Base-by-base conservation (phyloP, 2,888 invertebrate genomes). In the Lottia scabra region DNA sequence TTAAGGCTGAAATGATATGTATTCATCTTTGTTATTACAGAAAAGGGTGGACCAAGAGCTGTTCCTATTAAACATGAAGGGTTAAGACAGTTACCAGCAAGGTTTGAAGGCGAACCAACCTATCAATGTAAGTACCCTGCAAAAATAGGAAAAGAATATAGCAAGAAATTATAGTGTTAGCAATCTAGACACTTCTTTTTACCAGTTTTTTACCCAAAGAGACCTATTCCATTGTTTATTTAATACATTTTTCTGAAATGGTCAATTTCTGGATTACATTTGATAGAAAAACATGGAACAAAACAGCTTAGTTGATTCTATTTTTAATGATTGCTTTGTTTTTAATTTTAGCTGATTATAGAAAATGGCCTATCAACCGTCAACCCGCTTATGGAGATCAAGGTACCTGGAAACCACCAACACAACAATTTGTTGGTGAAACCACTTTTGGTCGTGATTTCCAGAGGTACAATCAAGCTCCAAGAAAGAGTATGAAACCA, bases 41-140 rank as follows among this genome's bases (percentile, higher is more conserved):
- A 80, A 68, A 88, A 87, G 70, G 81, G 82, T 70, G 84, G 76
- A 5, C 76, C 81, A 15, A 83, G 81, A 69, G 82, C 85, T 4
- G 80, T 78, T 69, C 78, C 87, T 23, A 81, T 86, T 23, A 84
- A 82, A 74, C 84, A 81, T 68, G 84, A 87, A 27, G 81, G 79
- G 5, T 77, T 78, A 46, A 76, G 84, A 65, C 81, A 80, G 67
- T 67, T 81, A 6, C 78, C 83, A 13, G 88, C 85, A 26, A 85
- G 79, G 75, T 89, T 89, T 81, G 86, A 87, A 71, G 89, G 89
- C 13, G 87, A 87, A 75, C 89, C 89, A 43, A 89, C 89, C 13
- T 89, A 89, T 73, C 84, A 78, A 83, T 73, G 89, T 89, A 81
- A 85, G 84, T 75, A 62, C 38, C 1, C 62, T 38, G 6, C n/a